Base-by-base conservation (phyloP, 1,140 invertebrate species). In the Calephelis nemesis region DNA sequence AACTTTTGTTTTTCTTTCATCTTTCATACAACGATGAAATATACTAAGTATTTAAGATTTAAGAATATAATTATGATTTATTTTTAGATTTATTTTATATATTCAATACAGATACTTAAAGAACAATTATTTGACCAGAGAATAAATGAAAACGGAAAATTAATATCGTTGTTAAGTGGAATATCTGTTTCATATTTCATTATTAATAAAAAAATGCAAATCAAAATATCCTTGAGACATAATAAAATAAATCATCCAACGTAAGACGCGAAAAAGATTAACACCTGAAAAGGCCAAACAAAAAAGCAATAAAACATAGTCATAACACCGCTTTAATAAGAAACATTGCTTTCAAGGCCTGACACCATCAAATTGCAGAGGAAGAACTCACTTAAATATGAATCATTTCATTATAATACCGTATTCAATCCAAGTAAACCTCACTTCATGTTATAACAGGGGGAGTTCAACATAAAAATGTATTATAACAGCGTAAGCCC, bases 391-490 rank as follows among this genome's bases (percentile, higher is more conserved):
- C 88, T 91, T 90, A 91, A 91, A 90, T 91, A 91, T 91, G 89
- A 90, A 91, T 91, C 89, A 91, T 91, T 91, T 91, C 89, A 91
- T 91, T 91, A 91, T 91, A 91, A 91, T 89, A 76, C 87, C 86
- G 82, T 89, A 90, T 91, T 91, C 87, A 91, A 91, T 91, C 87
- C 87, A 79, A 84, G 84, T 88, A 88, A 90, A 88, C 84, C 88
- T 88, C 85, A 87, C 88, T 91, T 87, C 85, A 89, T 88, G 82
- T 86, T 91, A 89, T 89, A 88, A 82, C 84, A 84, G 86, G 87
- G 74, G 87, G 87, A 83, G 78, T 76, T 77, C 82, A 81, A 87
- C 78, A 88, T 87, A 88, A 89, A 87, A 91, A 88, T 87, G 85
- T 88, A 90, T 88, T 85, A 89, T 85, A 85, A 74, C 72, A 78